phyloP scores from a whole-genome alignment of 2,797 vertebrate species.

The Bradypus variegatus region DNA sequence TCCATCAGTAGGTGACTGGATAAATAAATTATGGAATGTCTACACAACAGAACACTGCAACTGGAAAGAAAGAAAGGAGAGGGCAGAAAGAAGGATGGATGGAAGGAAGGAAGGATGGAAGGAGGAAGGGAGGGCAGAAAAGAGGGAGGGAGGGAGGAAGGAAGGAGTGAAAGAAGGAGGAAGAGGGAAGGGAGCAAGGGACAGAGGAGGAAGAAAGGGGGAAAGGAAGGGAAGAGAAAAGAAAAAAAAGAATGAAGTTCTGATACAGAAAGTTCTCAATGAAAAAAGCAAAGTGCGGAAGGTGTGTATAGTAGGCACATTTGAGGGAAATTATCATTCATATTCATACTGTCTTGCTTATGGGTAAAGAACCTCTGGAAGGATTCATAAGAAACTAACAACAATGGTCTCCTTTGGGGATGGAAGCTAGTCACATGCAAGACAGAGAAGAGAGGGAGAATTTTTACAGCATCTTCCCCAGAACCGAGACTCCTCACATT shows the following conservation, averaged over 20 bases:
- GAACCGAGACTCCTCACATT: constrained; percentile 24
- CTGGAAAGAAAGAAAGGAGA: background rate
- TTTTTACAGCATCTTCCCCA: constrained; percentile 33
- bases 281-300: background rate
- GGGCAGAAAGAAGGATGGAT: background rate
- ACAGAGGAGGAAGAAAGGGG: background rate
- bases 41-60: background rate
- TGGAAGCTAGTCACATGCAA: background rate
- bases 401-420: background rate
- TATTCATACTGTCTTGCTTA: background rate
- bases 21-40: constrained; percentile 15
- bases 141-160: background rate
- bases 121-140: no score
- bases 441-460: background rate
- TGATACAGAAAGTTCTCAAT: background rate
- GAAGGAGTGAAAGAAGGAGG: background rate
- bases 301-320: background rate
- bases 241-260: background rate
- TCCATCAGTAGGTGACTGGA: background rate
- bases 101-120: no score
- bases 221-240: no score
- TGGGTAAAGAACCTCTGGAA: background rate
- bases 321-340: background rate
- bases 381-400: background rate
- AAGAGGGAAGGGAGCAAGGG: background rate